phyloP scores from a whole-genome alignment of 1,140 invertebrate species.

The Ceratina japonica region DNA sequence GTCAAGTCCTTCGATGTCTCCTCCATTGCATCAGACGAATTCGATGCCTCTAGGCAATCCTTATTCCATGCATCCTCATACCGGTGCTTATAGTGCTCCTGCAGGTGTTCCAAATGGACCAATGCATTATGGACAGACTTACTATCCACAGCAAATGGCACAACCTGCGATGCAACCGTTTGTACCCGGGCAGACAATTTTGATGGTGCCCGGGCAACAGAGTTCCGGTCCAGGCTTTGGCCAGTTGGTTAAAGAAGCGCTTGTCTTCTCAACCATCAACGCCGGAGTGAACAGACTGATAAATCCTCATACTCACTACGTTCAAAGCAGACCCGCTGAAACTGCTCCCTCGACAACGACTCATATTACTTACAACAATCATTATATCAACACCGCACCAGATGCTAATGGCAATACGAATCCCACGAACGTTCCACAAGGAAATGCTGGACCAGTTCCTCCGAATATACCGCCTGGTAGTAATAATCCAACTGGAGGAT shows the following conservation, averaged over 20 bases:
- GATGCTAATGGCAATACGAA: slow-evolving; percentile 12
- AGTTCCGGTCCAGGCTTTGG: slow-evolving; percentile 66
- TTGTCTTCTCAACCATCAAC: slow-evolving; percentile 70
- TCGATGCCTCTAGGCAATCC: slow-evolving; percentile 53
- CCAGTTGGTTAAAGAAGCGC: slow-evolving; percentile 71
- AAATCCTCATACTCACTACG: slow-evolving; percentile 50
- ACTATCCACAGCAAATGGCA: slow-evolving; percentile 63
- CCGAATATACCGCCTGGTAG: neutral
- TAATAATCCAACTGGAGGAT: slow-evolving; percentile 1
- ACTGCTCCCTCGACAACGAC: slow-evolving; percentile 44
- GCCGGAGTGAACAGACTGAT: slow-evolving; percentile 70
- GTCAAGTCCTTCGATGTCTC: slow-evolving; percentile 11
- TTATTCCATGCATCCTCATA: slow-evolving; percentile 36
- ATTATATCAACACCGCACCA: slow-evolving; percentile 58
- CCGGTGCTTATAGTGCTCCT: slow-evolving; percentile 21
- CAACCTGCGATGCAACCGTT: slow-evolving; percentile 67
- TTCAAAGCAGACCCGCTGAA: neutral
- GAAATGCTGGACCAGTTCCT: neutral
- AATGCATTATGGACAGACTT: slow-evolving; percentile 17
- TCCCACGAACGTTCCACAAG: neutral
- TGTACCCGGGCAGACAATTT: slow-evolving; percentile 68
- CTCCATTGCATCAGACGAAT: slow-evolving; percentile 42
- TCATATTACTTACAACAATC: slow-evolving; percentile 71
- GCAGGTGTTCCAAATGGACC: too few species aligned
- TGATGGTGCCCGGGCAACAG: slow-evolving; percentile 64